Evolutionary conservation across 2,797 vertebrate species (phyloP), one percentile per base, ranked within the genome.

Genomic region (Centropyge bicolor): DNA sequence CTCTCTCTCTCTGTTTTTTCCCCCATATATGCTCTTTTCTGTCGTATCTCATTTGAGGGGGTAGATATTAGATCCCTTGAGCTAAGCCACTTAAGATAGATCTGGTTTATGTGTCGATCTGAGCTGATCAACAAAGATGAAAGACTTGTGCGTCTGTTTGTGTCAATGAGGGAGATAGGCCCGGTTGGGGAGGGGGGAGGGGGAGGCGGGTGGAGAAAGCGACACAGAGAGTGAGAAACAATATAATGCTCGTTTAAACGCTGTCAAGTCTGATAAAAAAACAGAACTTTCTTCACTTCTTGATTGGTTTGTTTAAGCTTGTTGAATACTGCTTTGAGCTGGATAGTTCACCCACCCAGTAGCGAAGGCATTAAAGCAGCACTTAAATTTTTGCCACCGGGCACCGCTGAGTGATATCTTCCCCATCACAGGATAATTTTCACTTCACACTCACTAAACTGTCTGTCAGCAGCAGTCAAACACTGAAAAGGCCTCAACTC

Each of bases 81-180:
- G 85, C 82, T 91, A 91, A 91, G 87, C 85, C 79, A 72, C 82
- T 91, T 91, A 90, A 83, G 68, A 83, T 82, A 17, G 60, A 85
- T 82, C 65, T 90, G 82, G 70, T 79, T 56, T 43, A 45, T 84
- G 80, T 82, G 70, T 90, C 65, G 85, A 76, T 85, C 79, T 76
- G 76, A 75, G 48, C 74, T 74, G 82, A 91, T 90, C 79, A 73
- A 51, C 68, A 60, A 54, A 88, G 91, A 90, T 91, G 84, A 93
- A 90, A 88, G 67, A 74, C 76, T 48, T 74, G 51, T 12, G 52
- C 62, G 27, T 85, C 27, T 76, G 76, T 82, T 79, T 83, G 60
- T 81, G 36, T 80, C 55, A 81, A 77, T 80, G 67, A 82, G 67
- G 79, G 56, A 55, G 35, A 77, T 20, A 66, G 52, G 45, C 69